Evolutionary conservation across 2,113 vertebrate species (phyloP), one percentile per base, ranked within the genome.

Genomic region (Scomber colias): DNA sequence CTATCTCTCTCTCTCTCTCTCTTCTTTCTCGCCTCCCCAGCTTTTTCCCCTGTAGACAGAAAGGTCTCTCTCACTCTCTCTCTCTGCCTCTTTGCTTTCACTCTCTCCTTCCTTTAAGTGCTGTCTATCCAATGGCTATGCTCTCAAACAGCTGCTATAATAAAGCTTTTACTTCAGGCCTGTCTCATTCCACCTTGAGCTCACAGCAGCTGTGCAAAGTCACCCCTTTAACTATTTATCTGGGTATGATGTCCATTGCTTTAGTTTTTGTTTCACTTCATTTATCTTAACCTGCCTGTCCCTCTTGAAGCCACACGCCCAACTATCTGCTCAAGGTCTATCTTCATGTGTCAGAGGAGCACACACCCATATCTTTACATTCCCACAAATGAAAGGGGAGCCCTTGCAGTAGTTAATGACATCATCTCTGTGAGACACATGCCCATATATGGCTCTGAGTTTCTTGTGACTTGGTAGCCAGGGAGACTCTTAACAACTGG

Each of bases 341-440:
- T 66, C 80, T 71, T 48, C 19, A 17, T 51, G 49, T 11, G 56
- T 35, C 68, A 50, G 64, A 54, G 2, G 24, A 57, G 48, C 50
- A 88, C 87, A 83, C 87, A 77, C 87, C 71, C 89, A 79, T 73
- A 65, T 49, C 73, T 77, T 67, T n/a, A 24, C 61, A 44, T 76
- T 71, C 65, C 73, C 60, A 11, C 54, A 61, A 84, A 71, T 89
- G 61, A 89, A 74, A 87, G 64, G 64, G 79, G 77, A 87, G 85
- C 57, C 77, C 74, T 24, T 63, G 59, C 44, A 57, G 56, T 66
- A 27, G 12, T 24, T 79, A 61, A 19, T 94, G 89, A 95, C 93
- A 90, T 95, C 93, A 95, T 91, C 74, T 73, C 21, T 85, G 45
- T 85, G 90, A 89, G 92, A 89, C 89, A 72, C 21, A 77, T 82